These are phyloP conservation scores for Poecilus cupreus DNA, from an alignment of 2,888 invertebrate species.

Conservation along the genomic window DNA sequence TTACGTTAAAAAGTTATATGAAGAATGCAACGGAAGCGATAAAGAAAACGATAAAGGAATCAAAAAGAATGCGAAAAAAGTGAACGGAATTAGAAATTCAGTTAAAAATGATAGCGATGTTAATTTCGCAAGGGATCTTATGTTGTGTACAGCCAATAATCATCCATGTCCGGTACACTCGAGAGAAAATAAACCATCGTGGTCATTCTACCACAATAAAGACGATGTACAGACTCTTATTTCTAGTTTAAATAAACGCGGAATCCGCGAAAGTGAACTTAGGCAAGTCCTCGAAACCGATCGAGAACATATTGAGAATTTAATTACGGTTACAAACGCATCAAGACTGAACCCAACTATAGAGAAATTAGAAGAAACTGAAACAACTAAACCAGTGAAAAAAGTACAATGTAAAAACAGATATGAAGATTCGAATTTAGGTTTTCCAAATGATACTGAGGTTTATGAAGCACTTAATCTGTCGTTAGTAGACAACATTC, in stretches of 20 bases:
- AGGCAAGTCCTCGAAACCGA: slow-evolving; percentile 80
- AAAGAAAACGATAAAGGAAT: slow-evolving; percentile 77
- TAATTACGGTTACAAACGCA: slow-evolving; percentile 66
- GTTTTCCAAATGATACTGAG: slow-evolving; percentile 77
- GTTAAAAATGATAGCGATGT: slow-evolving; percentile 68
- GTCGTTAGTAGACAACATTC: slow-evolving; percentile 85
- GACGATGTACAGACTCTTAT: slow-evolving; percentile 85
- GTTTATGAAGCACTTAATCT: slow-evolving; percentile 83
- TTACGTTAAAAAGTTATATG: slow-evolving; percentile 78
- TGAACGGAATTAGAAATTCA: slow-evolving; percentile 67
- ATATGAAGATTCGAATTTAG: slow-evolving; percentile 80
- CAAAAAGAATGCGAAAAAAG: slow-evolving; percentile 71
- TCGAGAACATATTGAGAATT: slow-evolving; percentile 72
- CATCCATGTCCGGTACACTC: slow-evolving; percentile 85
- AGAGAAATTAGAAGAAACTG: slow-evolving; percentile 59
- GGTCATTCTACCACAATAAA: slow-evolving; percentile 84
- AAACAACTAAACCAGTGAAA: slow-evolving; percentile 61
- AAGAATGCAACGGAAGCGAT: slow-evolving; percentile 80
- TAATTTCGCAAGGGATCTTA: slow-evolving; percentile 73
- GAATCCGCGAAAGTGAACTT: slow-evolving; percentile 88
- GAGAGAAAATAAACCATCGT: slow-evolving; percentile 73
- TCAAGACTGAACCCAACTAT: slow-evolving; percentile 65
- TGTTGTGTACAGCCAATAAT: slow-evolving; percentile 82
- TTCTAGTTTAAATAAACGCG: slow-evolving; percentile 86
- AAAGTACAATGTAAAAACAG: slow-evolving; percentile 63